Base-by-base conservation (phyloP, 2,113 vertebrate species). In the Tetraodon nigroviridis region DNA sequence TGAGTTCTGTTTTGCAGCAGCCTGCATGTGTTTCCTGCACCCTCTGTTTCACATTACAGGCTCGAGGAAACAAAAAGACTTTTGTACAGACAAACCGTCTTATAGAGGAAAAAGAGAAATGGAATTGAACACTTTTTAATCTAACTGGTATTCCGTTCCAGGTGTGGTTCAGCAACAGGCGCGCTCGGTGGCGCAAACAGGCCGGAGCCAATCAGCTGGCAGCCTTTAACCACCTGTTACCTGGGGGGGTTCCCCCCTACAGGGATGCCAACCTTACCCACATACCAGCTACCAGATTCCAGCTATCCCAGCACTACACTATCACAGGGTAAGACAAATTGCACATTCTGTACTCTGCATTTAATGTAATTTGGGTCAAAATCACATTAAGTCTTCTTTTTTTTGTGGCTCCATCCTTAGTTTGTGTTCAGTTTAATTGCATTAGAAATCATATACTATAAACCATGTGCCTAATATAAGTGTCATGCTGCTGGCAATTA, bases 131-230 rank as follows among this genome's bases (percentile, higher is more conserved):
- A 29, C 2, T 14, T 52, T 52, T 18, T 18, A n/a, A 10, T 11
- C n/a, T 2, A n/a, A n/a, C 2, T 15, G 27, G 13, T 44, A 6
- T 17, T 46, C 58, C 21, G 0, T 20, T 42, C 2, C 69, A 72
- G 69, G 97, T 99, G 69, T 98, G 97, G 97, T 99, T 99, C 88
- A 99, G 97, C 76, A 99, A 99, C 85, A 91, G 97, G 22, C 84
- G 97, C 3, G 97, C 97, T 13, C 89, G 97, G 19, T 99, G 97
- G 97, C 95, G 97, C 67, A 99, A 99, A 78, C 97, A 99, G 79
- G 97, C 97, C 0, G 97, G 97, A 22, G 97, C 97, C 15, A 99
- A 99, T 87, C 97, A 98, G 73, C 90, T 99, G n/a, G 97, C 97
- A 0, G 97, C 97, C 0, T 99, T 98, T 85, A 99, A 99, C 79